Conservation (phyloP, 2,888 invertebrate genomes). For the Drosophila niveifrons region DNA sequence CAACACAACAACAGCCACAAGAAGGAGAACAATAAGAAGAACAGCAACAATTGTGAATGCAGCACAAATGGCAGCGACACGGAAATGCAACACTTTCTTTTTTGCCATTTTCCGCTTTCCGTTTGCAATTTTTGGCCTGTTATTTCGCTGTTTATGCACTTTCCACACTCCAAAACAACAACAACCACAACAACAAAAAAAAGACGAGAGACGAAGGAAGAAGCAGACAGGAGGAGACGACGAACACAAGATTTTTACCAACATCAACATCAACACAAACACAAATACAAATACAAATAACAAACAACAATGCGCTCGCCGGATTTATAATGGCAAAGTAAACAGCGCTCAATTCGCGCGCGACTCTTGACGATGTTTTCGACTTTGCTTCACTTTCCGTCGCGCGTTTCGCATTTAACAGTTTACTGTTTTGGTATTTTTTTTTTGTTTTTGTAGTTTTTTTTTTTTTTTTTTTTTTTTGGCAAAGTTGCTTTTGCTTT, state of each 20-base stretch:
- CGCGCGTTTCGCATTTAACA: neutral
- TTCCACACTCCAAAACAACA: slow-evolving; percentile 41
- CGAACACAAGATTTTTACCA: slow-evolving; percentile 37
- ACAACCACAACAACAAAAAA: slow-evolving; percentile 28
- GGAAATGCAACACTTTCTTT: slow-evolving; percentile 78
- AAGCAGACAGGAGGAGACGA: slow-evolving; percentile 18
- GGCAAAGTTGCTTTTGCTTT: slow-evolving; percentile 42
- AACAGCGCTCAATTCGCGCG: slow-evolving; percentile 70
- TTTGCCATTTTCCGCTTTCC: slow-evolving; percentile 62
- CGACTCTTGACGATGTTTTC: slow-evolving; percentile 45
- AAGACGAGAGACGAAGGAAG: slow-evolving; percentile 11
- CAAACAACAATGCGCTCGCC: slow-evolving; percentile 35
- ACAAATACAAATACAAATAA: slow-evolving; percentile 22
- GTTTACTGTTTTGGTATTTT: neutral
- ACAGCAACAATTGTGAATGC: slow-evolving; percentile 9
- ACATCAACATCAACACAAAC: slow-evolving; percentile 69
- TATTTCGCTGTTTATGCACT: slow-evolving; percentile 54
- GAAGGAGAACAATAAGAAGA: slow-evolving; percentile 8
- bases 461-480: slow-evolving; percentile 40
- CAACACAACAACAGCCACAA: slow-evolving; percentile 18
- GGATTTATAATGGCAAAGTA: slow-evolving; percentile 75
- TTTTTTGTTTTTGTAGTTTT: neutral
- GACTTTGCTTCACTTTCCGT: neutral
- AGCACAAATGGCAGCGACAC: slow-evolving; percentile 27
- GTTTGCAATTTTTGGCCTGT: slow-evolving; percentile 55